Percentiles rank a stretch among this genome's conserved stretches.
phyloP scores from a whole-genome alignment of 2,113 vertebrate species.

The Tichodroma muraria region DNA sequence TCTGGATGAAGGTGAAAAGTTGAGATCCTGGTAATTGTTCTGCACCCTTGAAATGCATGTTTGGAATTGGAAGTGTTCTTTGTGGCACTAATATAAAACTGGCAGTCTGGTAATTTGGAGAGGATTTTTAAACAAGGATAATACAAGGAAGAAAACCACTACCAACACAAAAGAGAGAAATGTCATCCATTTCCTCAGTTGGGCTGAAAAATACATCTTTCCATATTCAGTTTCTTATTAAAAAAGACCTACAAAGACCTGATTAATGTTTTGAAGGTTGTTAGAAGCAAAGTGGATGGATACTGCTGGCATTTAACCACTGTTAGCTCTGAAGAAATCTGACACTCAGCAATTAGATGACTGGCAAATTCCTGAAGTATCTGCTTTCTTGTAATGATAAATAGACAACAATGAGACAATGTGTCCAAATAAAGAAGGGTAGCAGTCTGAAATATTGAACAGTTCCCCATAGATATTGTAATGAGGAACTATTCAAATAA shows the following conservation, averaged over 20 bases:
- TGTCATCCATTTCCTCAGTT: not conserved
- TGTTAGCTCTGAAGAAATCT: not conserved
- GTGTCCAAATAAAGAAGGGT: not conserved
- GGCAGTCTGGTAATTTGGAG: not conserved
- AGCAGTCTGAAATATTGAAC: slow-evolving; percentile 7
- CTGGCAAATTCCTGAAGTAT: not conserved
- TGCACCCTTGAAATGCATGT: not conserved
- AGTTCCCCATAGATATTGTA: not conserved
- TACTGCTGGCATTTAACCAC: not conserved
- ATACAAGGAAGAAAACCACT: not conserved
- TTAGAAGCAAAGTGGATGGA: not conserved
- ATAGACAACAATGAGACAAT: not conserved
- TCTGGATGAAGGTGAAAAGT: not conserved
- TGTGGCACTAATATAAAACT: not conserved
- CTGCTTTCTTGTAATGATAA: not conserved
- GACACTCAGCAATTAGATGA: not conserved
- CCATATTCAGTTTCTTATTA: not conserved
- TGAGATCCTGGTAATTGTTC: not conserved
- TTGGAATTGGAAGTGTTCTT: not conserved
- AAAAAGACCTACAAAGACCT: not conserved
- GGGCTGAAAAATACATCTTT: not conserved
- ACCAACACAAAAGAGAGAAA: not conserved
- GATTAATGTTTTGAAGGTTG: not conserved
- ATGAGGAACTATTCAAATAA: not conserved
- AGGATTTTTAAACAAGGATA: not conserved